Evolutionary conservation across 2,797 vertebrate species (phyloP).

Genomic region (Pogoniulus pusillus): DNA sequence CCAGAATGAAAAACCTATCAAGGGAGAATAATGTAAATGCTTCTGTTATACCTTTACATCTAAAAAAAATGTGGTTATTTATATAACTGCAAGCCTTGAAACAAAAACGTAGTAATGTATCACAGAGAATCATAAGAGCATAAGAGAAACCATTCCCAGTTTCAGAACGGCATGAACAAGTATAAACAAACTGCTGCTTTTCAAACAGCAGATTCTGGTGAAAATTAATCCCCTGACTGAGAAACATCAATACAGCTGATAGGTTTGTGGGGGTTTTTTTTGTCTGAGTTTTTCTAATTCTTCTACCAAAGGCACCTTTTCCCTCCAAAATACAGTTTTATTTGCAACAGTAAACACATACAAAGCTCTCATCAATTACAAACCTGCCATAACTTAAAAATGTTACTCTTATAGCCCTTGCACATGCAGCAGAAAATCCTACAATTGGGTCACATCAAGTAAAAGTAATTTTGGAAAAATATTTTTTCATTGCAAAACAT

Average conservation of each 20-base stretch:
- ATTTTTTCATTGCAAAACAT: slow-evolving; percentile 9
- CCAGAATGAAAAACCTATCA: background rate
- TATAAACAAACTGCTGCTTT: background rate
- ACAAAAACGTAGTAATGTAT: background rate
- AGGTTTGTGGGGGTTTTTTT: background rate
- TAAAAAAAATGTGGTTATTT: background rate
- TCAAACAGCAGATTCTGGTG: background rate
- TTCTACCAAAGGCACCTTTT: background rate
- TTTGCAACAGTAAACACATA: background rate
- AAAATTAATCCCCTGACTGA: background rate
- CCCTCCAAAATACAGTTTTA: background rate
- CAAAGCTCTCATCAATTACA: background rate
- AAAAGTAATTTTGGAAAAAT: background rate
- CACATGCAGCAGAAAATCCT: background rate
- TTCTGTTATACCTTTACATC: background rate
- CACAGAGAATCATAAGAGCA: background rate
- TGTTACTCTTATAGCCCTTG: background rate
- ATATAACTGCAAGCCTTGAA: background rate
- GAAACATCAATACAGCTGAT: background rate
- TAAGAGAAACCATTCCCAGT: background rate
- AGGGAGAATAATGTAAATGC: background rate
- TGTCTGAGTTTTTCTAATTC: background rate
- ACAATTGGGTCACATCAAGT: background rate
- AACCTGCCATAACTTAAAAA: background rate
- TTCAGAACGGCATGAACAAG: background rate